phyloP scores from a whole-genome alignment of 2,113 vertebrate species.

The Gymnogyps californianus region DNA sequence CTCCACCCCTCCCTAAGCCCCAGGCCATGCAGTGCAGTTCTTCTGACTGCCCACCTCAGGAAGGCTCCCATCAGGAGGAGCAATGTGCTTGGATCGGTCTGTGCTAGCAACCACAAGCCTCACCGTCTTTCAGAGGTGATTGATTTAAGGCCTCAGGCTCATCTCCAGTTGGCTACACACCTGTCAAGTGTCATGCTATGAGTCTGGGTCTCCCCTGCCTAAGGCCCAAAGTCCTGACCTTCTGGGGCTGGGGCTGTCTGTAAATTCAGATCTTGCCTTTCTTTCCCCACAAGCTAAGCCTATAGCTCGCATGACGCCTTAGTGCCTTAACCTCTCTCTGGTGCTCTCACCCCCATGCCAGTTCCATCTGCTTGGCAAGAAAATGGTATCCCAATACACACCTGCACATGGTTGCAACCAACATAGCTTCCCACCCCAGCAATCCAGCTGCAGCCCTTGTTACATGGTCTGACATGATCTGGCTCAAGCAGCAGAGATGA shows the following conservation, averaged over 20 bases:
- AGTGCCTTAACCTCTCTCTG: neutral
- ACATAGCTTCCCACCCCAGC: neutral
- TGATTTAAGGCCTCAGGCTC: neutral
- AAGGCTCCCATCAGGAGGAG: neutral
- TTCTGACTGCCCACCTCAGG: neutral
- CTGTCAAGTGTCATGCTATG: neutral
- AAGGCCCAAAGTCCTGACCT: neutral
- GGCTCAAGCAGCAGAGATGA: neutral
- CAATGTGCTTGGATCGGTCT: neutral
- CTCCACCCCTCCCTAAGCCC: neutral
- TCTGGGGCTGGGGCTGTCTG: neutral
- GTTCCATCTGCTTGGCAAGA: neutral
- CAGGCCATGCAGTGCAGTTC: neutral
- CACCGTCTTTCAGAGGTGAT: neutral
- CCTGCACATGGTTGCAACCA: neutral
- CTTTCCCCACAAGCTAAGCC: neutral
- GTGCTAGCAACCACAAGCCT: neutral
- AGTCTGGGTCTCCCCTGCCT: neutral
- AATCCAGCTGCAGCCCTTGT: neutral
- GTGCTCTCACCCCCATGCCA: neutral
- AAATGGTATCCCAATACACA: neutral
- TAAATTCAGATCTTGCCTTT: neutral
- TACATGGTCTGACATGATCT: neutral
- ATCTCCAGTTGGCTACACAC: neutral
- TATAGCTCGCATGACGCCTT: accelerated